phyloP scores from a whole-genome alignment of 1,140 invertebrate species.

The Micrasema minimum region DNA sequence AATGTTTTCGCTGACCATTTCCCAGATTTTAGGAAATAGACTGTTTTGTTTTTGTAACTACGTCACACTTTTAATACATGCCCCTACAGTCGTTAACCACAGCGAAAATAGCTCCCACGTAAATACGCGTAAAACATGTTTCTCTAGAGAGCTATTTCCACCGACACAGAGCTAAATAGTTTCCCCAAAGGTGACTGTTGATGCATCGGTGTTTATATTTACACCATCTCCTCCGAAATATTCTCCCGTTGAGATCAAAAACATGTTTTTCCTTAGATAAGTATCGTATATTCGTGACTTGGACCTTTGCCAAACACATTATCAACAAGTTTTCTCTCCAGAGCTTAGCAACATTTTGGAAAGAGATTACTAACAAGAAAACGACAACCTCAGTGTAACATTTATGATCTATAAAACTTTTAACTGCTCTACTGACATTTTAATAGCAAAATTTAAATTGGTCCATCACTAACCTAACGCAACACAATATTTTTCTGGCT shows the following conservation, averaged over 20 bases:
- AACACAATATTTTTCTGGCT: conserved; percentile 13
- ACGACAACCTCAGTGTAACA: too few species aligned
- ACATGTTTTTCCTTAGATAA: conserved; percentile 25
- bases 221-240: conserved; percentile 15
- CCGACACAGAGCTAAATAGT: background rate
- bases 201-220: conserved; percentile 22
- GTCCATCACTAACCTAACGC: background rate
- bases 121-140: background rate
- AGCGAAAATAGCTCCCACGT: too few species aligned
- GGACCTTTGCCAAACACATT: conserved; percentile 20
- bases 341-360: conserved; percentile 23
- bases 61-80: too few species aligned
- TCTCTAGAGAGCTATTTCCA: conserved; percentile 4
- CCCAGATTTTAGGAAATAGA: too few species aligned
- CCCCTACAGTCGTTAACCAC: too few species aligned
- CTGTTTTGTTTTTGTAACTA: too few species aligned
- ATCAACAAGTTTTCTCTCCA: conserved; percentile 31
- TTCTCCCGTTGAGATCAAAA: conserved; percentile 11
- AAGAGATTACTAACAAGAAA: too few species aligned
- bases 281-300: conserved; percentile 18
- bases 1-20: too few species aligned
- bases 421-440: too few species aligned
- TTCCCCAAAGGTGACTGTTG: conserved; percentile 16
- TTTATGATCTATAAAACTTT: too few species aligned
- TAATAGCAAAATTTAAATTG: too few species aligned